These are phyloP conservation scores for Smithornis capensis DNA, from an alignment of 2,113 vertebrate genomes.

Conservation along the genomic window DNA sequence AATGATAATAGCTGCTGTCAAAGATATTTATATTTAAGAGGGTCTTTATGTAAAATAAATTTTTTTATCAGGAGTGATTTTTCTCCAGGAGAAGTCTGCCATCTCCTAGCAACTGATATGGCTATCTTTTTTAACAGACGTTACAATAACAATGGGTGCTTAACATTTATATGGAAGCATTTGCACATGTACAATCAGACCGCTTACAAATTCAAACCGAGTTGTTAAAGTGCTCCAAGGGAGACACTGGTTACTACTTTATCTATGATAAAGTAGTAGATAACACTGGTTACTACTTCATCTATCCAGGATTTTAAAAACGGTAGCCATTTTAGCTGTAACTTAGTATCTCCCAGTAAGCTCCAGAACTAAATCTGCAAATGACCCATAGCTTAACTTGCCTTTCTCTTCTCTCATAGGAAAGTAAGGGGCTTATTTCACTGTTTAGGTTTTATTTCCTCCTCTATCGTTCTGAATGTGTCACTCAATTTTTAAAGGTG, in stretches of 20 bases:
- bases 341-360: background rate
- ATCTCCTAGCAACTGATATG: constrained; percentile 79
- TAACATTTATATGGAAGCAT: constrained; percentile 70
- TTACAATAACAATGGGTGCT: constrained; percentile 53
- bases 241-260: constrained; percentile 24
- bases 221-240: constrained; percentile 62
- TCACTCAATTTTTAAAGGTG: background rate
- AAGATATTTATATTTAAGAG: constrained; percentile 80
- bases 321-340: constrained; percentile 22
- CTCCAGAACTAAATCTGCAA: background rate
- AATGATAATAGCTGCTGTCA: constrained; percentile 80
- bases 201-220: constrained; percentile 64
- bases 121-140: constrained; percentile 74
- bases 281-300: too few relatives aligned
- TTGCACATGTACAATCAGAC: constrained; percentile 69
- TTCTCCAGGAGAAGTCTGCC: constrained; percentile 71
- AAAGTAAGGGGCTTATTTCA: background rate
- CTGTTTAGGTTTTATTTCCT: background rate
- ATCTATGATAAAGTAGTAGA: background rate
- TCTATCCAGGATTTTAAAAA: background rate
- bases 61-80: constrained; percentile 73
- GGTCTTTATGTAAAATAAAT: constrained; percentile 75
- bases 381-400: background rate
- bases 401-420: background rate
- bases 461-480: background rate